These are phyloP conservation scores for Muscidifurax raptorellus DNA, from an alignment of 1,140 invertebrate genomes.

Conservation along the genomic window DNA sequence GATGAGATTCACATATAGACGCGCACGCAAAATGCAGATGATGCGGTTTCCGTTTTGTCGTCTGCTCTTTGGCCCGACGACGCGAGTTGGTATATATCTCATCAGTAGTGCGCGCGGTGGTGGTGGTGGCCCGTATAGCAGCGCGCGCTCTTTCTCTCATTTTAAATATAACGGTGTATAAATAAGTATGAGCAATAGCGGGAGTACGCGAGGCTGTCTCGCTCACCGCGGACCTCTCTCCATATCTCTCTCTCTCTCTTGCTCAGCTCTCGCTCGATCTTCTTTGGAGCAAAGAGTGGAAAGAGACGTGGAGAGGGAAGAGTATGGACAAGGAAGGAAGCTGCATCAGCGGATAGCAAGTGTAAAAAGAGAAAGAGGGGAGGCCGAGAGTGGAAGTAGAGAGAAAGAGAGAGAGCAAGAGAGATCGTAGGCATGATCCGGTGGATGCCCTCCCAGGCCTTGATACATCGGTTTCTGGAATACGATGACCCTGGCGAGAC, in stretches of 20 bases:
- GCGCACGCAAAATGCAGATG: background rate
- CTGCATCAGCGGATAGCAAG: background rate
- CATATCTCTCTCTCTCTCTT: constrained; percentile 22
- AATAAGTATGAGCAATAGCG: constrained; percentile 77
- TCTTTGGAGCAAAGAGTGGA: constrained; percentile 23
- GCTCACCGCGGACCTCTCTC: constrained; percentile 16
- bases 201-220: constrained; percentile 70
- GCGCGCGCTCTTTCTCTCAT: constrained; percentile 69
- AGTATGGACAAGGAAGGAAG: background rate
- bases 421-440: background rate
- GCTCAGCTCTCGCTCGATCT: background rate
- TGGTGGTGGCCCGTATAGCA: constrained; percentile 37
- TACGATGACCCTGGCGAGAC: constrained; percentile 43
- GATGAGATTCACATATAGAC: background rate
- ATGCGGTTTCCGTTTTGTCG: constrained; percentile 32
- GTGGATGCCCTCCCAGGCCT: constrained; percentile 36
- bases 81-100: constrained; percentile 8
- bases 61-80: constrained; percentile 4
- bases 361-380: background rate
- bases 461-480: constrained; percentile 41
- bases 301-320: background rate
- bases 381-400: background rate
- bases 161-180: constrained; percentile 77
- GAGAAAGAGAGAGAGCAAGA: background rate
- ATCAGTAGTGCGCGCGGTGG: background rate